Evolutionary conservation across 2,888 invertebrate genomes (phyloP).

Genomic region (Nyleta sp.): DNA sequence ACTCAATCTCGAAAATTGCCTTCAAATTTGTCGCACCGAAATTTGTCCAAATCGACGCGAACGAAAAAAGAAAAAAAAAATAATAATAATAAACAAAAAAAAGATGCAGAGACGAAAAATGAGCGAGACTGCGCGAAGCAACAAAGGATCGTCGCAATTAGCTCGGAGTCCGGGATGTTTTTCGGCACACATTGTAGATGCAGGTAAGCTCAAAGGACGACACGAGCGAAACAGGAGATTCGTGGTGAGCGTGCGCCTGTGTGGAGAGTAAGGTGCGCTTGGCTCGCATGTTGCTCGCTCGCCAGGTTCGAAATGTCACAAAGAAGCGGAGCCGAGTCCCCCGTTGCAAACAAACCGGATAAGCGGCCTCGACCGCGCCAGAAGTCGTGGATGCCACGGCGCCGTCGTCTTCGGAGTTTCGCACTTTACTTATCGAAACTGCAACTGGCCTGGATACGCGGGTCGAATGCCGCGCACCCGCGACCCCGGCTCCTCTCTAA

Average conservation of each 20-base stretch:
- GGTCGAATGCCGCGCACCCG: slow-evolving; percentile 66
- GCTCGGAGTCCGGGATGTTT: slow-evolving; percentile 20
- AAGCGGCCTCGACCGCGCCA: slow-evolving; percentile 55
- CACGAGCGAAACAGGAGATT: slow-evolving; percentile 35
- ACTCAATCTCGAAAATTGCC: no score
- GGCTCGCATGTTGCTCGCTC: slow-evolving; percentile 36
- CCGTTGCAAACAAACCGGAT: slow-evolving; percentile 50
- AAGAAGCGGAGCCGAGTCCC: slow-evolving; percentile 66
- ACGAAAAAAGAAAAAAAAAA: no score
- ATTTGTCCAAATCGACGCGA: no score
- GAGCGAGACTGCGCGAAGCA: no score
- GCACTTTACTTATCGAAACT: slow-evolving; percentile 64
- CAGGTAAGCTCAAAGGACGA: slow-evolving; percentile 1
- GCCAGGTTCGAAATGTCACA: slow-evolving; percentile 72
- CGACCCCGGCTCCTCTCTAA: slow-evolving; percentile 53
- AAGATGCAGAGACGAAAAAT: no score
- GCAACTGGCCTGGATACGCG: slow-evolving; percentile 67
- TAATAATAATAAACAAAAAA: no score
- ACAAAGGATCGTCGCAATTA: slow-evolving; percentile 30
- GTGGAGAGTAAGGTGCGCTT: slow-evolving; percentile 55
- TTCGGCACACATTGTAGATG: slow-evolving; percentile 38
- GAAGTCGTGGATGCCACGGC: slow-evolving; percentile 65
- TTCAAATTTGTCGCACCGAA: no score
- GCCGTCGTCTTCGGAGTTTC: slow-evolving; percentile 59
- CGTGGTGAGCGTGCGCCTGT: slow-evolving; percentile 54